phyloP scores from a whole-genome alignment of 2,888 invertebrate genomes.

The Campaea margaritaria region DNA sequence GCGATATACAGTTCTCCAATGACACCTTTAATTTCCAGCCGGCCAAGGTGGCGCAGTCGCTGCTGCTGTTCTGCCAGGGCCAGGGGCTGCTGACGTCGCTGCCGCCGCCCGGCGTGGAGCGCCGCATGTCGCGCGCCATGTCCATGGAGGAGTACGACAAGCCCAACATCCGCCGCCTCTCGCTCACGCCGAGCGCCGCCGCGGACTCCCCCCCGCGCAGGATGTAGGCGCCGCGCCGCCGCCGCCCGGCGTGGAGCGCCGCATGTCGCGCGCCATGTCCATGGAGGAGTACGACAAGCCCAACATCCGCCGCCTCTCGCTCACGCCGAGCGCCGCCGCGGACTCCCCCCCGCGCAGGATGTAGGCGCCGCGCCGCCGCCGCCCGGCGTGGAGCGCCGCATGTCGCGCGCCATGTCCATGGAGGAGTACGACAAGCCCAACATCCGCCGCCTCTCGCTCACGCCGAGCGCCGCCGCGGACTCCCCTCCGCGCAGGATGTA shows the following conservation, averaged over 20 bases:
- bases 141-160: constrained; percentile 94
- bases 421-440: constrained; percentile 93
- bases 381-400: constrained; percentile 91
- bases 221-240: constrained; percentile 74
- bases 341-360: constrained; percentile 70
- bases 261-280: constrained; percentile 88
- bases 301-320: constrained; percentile 90
- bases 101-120: constrained; percentile 92
- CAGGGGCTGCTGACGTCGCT: constrained; percentile 93
- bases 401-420: constrained; percentile 90
- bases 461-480: constrained; percentile 67
- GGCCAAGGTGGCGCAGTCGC: constrained; percentile 93
- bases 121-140: constrained; percentile 88
- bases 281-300: constrained; percentile 94
- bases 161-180: constrained; percentile 90
- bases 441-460: constrained; percentile 89
- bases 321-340: constrained; percentile 78
- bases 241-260: constrained; percentile 91
- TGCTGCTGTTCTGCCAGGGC: constrained; percentile 95
- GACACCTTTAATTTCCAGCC: constrained; percentile 84
- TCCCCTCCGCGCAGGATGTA: constrained; percentile 72
- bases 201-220: constrained; percentile 73
- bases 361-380: constrained; percentile 82
- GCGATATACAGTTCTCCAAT: background rate
- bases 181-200: constrained; percentile 81